Percentiles rank a stretch among this genome's conserved stretches.
phyloP scores from a whole-genome alignment of 1,140 invertebrate genomes.

The Cyclargus thomasi region DNA sequence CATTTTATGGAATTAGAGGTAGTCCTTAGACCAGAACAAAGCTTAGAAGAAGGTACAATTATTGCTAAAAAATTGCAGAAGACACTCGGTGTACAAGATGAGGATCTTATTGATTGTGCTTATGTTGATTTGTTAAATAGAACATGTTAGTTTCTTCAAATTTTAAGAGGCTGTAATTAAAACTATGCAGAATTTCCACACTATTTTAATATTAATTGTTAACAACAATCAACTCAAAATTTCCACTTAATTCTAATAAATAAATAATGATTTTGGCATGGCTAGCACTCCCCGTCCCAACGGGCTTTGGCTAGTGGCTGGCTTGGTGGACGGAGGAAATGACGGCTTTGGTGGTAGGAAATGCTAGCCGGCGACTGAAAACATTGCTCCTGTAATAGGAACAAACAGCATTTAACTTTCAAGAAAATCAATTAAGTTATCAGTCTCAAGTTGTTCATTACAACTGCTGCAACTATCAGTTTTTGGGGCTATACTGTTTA shows the following conservation, averaged over 20 bases:
- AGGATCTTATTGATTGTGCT: slow-evolving; percentile 83
- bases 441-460: slow-evolving; percentile 21
- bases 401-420: slow-evolving; percentile 27
- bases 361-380: too few species aligned
- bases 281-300: too few species aligned
- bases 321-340: too few species aligned
- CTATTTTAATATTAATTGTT: too few species aligned
- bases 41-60: slow-evolving; percentile 80
- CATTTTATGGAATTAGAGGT: slow-evolving; percentile 95
- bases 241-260: too few species aligned
- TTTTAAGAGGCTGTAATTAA: too few species aligned
- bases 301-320: too few species aligned
- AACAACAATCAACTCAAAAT: too few species aligned
- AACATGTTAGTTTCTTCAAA: slow-evolving; percentile 5
- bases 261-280: too few species aligned
- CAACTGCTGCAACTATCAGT: slow-evolving; percentile 24
- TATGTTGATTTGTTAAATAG: slow-evolving; percentile 80
- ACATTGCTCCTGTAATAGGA: slow-evolving; percentile 31
- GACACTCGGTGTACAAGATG: slow-evolving; percentile 80
- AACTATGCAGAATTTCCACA: too few species aligned
- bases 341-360: too few species aligned
- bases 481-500: slow-evolving; percentile 15
- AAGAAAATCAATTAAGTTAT: slow-evolving; percentile 24
- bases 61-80: slow-evolving; percentile 83
- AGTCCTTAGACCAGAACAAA: slow-evolving; percentile 80